A percentile compares a stretch with the other conserved stretches of the same genome.
Evolutionary conservation across 2,113 vertebrate genomes (phyloP).

Genomic region (Cygnus atratus): DNA sequence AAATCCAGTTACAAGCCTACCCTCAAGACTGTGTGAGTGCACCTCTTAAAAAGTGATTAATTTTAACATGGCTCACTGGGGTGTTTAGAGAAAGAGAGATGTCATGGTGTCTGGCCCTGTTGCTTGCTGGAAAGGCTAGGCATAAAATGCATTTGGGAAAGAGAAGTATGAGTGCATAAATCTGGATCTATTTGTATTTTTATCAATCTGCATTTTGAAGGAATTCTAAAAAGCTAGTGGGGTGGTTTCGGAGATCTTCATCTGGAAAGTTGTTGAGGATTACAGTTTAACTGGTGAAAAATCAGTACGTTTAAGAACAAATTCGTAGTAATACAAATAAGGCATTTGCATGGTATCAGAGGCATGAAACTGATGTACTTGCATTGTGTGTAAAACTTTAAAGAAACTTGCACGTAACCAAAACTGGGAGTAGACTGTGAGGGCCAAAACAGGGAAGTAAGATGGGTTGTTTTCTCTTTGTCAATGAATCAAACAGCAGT

Average conservation of each 20-base stretch:
- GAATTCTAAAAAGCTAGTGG: background rate
- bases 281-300: background rate
- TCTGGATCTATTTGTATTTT: background rate
- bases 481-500: background rate
- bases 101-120: background rate
- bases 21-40: background rate
- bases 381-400: background rate
- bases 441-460: accelerated
- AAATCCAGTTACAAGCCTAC: background rate
- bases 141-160: background rate
- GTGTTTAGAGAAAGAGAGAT: background rate
- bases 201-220: background rate
- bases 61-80: background rate
- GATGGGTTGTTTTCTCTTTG: background rate
- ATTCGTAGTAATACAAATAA: background rate
- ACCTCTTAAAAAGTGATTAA: constrained; percentile 12
- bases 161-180: background rate
- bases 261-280: background rate
- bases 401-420: background rate
- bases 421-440: background rate
- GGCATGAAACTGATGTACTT: background rate
- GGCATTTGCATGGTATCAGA: background rate
- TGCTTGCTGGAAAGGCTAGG: background rate
- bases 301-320: background rate
- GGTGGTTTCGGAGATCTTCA: background rate